A percentile compares a stretch with the other conserved stretches of the same genome.
Evolutionary conservation across 2,888 invertebrate species (phyloP).

Genomic region (Steinernema scapterisci): DNA sequence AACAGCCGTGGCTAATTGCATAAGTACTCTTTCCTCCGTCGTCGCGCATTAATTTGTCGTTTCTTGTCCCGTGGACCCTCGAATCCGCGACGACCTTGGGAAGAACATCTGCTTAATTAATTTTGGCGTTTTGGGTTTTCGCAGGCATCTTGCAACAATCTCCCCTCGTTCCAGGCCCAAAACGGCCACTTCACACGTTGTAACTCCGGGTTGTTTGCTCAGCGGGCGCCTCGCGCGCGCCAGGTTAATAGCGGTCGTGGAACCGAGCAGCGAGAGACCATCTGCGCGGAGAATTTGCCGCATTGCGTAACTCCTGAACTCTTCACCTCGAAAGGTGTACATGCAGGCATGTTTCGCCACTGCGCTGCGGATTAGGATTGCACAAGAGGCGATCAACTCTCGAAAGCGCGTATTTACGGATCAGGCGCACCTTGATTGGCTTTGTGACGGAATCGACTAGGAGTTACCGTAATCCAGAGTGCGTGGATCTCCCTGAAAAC

Average conservation of each 20-base stretch:
- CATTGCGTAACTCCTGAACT: slow-evolving; percentile 29
- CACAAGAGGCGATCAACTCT: slow-evolving; percentile 10
- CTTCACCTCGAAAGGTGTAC: slow-evolving; percentile 25
- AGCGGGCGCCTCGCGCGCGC: neutral
- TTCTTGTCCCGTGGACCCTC: neutral
- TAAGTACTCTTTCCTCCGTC: neutral
- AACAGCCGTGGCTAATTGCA: slow-evolving; percentile 28
- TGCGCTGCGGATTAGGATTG: slow-evolving; percentile 3
- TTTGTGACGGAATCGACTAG: neutral
- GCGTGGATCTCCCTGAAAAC: too few relatives aligned
- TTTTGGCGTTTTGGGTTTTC: neutral
- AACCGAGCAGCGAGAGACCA: neutral
- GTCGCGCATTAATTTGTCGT: slow-evolving; percentile 29
- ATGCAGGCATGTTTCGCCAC: neutral
- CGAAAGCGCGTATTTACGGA: slow-evolving; percentile 6
- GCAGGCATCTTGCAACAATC: neutral
- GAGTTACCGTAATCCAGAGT: too few relatives aligned
- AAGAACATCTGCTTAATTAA: slow-evolving; percentile 14
- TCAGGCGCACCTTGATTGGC: neutral
- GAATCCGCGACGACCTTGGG: neutral
- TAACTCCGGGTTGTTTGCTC: slow-evolving; percentile 19
- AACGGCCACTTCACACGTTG: slow-evolving; percentile 21
- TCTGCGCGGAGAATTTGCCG: slow-evolving; percentile 6
- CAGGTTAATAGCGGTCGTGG: neutral
- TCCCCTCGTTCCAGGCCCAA: neutral